Evolutionary conservation across 1,140 invertebrate species (phyloP).

Genomic region (Drosophila tani): DNA sequence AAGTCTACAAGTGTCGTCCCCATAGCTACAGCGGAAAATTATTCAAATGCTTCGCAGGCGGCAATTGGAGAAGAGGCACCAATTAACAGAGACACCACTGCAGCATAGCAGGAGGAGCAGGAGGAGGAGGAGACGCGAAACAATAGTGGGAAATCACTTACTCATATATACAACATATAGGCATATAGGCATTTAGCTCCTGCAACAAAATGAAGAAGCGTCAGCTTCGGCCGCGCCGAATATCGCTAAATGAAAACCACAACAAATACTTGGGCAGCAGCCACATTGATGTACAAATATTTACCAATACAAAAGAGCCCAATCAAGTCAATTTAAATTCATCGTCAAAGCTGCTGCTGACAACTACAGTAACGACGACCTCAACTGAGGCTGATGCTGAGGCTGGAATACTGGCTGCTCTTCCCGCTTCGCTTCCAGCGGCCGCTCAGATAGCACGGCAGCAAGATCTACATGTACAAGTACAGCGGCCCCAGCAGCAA

Average conservation of each 20-base stretch:
- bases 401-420: constrained; percentile 10
- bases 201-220: constrained; percentile 71
- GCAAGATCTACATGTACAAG: constrained; percentile 8
- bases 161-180: constrained; percentile 4
- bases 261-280: constrained; percentile 53
- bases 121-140: constrained; percentile 9
- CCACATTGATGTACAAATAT: constrained; percentile 74
- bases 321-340: constrained; percentile 84
- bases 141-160: constrained; percentile 25
- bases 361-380: constrained; percentile 45
- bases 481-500: constrained; percentile 24
- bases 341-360: constrained; percentile 60
- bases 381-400: constrained; percentile 51
- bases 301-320: constrained; percentile 81
- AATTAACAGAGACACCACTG: constrained; percentile 63
- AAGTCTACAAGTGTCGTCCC: constrained; percentile 59
- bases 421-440: constrained; percentile 22
- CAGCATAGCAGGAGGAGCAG: constrained; percentile 11
- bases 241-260: constrained; percentile 72
- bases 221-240: constrained; percentile 48
- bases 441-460: constrained; percentile 33
- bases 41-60: constrained; percentile 66
- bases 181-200: constrained; percentile 29
- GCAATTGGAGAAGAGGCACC: constrained; percentile 64
- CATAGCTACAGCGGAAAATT: constrained; percentile 57